Base-by-base conservation (phyloP, 2,888 invertebrate genomes). In the Drosophila cognata region DNA sequence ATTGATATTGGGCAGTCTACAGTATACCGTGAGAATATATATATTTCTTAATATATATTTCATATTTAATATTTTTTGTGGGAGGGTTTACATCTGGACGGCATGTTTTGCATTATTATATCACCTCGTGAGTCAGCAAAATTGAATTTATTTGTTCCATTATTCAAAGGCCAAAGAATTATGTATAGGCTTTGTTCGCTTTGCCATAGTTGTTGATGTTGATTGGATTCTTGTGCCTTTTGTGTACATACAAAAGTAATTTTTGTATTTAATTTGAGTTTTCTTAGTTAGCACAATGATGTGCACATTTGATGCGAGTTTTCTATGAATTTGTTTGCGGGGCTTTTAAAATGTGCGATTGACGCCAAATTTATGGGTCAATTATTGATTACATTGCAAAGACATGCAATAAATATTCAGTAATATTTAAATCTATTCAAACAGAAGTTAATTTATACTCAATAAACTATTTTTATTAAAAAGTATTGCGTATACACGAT, bases 41-140 rank as follows among this genome's bases (percentile, higher is more conserved):
- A 46, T 13, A 21, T 21, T 21, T 46, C 43, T 46, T 46, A 46
- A 46, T 13, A 46, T 46, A 7, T 46, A 46, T 21, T 25, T 25
- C 11, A 25, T 46, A 35, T 31, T 38, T 2, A 16, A 16, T 46
- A 7, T 7, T 48, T 33, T 35, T 53, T 31, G n/a, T 46, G 16
- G 21, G 53, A 33, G 60, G 51, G 36, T 56, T 33, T 82, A 73
- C 76, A 85, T 67, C 59, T 59, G 69, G 46, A 58, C 56, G 55
- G 41, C 28, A 57, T 59, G 53, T 50, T 52, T 48, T 63, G 52
- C 41, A 25, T 51, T 51, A 29, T 53, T 58, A 55, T 57, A 55
- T 73, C 61, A 52, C 50, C 31, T 28, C n/a, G 59, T 80, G 88
- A 85, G 46, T 80, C 70, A 64, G 71, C 81, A 52, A 58, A 67